Evolutionary conservation across 2,888 invertebrate genomes (phyloP).

Genomic region (Caprella mutica): DNA sequence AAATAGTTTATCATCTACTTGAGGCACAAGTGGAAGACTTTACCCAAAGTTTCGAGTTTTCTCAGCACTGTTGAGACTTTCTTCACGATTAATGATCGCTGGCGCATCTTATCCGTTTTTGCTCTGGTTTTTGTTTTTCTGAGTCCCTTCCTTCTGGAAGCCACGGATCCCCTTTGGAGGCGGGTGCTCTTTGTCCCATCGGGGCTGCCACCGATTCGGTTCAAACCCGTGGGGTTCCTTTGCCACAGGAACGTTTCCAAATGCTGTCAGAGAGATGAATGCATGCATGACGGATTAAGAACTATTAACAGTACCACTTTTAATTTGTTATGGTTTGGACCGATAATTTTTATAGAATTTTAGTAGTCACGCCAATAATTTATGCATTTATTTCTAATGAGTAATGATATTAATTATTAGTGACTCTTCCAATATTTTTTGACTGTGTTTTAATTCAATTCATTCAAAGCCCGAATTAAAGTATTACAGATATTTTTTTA

Average conservation of each 20-base stretch:
- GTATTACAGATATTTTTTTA: too few species aligned
- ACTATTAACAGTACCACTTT: too few species aligned
- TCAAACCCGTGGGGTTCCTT: slow-evolving; percentile 25
- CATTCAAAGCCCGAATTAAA: too few species aligned
- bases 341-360: too few species aligned
- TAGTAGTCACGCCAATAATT: too few species aligned
- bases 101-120: slow-evolving; percentile 11
- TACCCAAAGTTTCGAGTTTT: slow-evolving; percentile 14
- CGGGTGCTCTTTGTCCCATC: slow-evolving; percentile 15
- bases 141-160: slow-evolving; percentile 12
- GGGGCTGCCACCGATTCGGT: background rate
- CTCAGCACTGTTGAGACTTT: slow-evolving; percentile 11
- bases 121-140: background rate
- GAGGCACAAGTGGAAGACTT: background rate
- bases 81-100: slow-evolving; percentile 7
- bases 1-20: background rate
- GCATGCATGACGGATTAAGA: background rate
- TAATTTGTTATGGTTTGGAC: too few species aligned
- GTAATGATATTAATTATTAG: too few species aligned
- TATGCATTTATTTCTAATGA: too few species aligned
- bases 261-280: slow-evolving; percentile 9
- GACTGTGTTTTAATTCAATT: too few species aligned
- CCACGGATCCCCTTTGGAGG: slow-evolving; percentile 11
- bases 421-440: too few species aligned
- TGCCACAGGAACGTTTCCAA: slow-evolving; percentile 33